Conservation (phyloP, 2,888 invertebrate genomes). For the Theristus sp. region DNA sequence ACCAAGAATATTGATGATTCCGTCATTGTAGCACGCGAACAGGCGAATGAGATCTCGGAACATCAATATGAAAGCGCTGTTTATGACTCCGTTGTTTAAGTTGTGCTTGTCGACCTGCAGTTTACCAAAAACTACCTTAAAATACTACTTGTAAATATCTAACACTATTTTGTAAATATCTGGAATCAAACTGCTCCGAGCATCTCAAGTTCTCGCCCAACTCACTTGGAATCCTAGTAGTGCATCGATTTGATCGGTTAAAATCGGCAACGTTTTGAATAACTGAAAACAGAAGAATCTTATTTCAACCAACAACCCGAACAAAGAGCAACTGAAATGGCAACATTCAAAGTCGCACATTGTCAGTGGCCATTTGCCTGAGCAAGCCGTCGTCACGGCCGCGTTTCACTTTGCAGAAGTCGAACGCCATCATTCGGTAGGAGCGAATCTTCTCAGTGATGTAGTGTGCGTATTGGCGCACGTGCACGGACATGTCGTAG, state of each 20-base stretch:
- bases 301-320: not conserved
- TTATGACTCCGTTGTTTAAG: constrained; percentile 92
- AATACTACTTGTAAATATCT: too few species aligned
- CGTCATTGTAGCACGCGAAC: constrained; percentile 99
- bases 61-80: constrained; percentile 93
- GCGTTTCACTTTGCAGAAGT: constrained; percentile 98
- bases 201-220: too few species aligned
- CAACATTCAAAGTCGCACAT: constrained; percentile 33
- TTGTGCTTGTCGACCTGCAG: constrained; percentile 53
- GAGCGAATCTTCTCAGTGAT: constrained; percentile 96
- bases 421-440: constrained; percentile 94
- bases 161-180: too few species aligned
- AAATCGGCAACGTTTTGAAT: constrained; percentile 78
- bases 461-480: constrained; percentile 94
- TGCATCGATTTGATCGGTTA: constrained; percentile 84
- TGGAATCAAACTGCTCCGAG: too few species aligned
- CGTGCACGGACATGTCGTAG: constrained; percentile 98
- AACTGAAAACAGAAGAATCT: constrained; percentile 35
- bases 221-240: constrained; percentile 79
- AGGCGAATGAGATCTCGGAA: constrained; percentile 96
- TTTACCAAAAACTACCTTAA: not conserved
- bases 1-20: constrained; percentile 74
- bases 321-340: not conserved
- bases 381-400: constrained; percentile 97
- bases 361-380: constrained; percentile 90